Conservation (phyloP, 1,140 invertebrate genomes). For the Aphidius ervi region DNA sequence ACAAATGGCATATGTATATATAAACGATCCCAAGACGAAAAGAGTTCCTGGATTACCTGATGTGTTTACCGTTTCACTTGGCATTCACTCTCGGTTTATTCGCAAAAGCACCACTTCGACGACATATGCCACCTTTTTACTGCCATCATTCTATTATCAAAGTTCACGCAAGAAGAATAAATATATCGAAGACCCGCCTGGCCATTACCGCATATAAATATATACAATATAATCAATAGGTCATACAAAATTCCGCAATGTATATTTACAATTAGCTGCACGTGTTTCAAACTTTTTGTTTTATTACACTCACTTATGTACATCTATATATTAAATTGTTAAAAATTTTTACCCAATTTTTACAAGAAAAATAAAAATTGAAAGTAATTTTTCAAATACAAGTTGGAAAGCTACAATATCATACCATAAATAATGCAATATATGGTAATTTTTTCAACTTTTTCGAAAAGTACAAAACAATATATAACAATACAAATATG, state of each 20-base stretch:
- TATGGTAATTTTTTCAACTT: no score
- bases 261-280: conserved; percentile 3
- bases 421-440: no score
- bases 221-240: conserved; percentile 28
- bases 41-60: conserved; percentile 48
- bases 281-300: no score
- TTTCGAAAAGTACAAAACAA: no score
- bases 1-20: background rate
- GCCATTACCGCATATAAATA: conserved; percentile 30
- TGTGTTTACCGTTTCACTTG: conserved; percentile 37
- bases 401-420: no score
- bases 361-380: no score
- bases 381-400: no score
- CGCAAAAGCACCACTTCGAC: conserved; percentile 32
- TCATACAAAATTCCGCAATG: conserved; percentile 4
- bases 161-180: conserved; percentile 36
- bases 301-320: no score
- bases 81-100: conserved; percentile 41
- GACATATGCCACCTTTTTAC: conserved; percentile 43
- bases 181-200: conserved; percentile 36
- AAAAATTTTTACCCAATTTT: no score
- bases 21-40: background rate
- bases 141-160: conserved; percentile 46
- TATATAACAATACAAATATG: no score
- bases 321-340: no score